These are phyloP conservation scores for Nomada flava DNA, from an alignment of 2,888 invertebrate genomes.

Conservation along the genomic window DNA sequence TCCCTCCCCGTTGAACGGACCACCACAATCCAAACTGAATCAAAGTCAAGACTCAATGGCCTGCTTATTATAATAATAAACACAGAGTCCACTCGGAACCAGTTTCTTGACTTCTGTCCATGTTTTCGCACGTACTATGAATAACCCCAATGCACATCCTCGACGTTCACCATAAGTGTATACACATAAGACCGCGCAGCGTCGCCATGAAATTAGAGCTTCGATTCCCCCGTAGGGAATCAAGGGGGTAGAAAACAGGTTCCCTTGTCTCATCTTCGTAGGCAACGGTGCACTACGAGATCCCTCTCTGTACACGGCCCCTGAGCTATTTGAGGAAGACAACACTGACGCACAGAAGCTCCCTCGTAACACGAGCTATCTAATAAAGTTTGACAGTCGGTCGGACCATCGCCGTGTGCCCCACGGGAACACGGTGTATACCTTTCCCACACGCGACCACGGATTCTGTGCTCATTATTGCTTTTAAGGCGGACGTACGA, in stretches of 20 bases:
- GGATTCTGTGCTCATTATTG: conserved; percentile 73
- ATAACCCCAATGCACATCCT: neutral
- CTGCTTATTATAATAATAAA: neutral
- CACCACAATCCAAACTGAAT: conserved; percentile 1
- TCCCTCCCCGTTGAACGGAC: neutral
- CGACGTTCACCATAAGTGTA: neutral
- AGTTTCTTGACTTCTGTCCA: conserved; percentile 17
- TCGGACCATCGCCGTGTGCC: conserved; percentile 64
- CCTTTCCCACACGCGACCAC: conserved; percentile 77
- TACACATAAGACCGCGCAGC: neutral
- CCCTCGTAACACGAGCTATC: conserved; percentile 69
- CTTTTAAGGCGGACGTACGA: conserved; percentile 68
- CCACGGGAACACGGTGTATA: conserved; percentile 67
- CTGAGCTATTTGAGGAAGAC: conserved; percentile 66
- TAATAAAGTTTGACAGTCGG: conserved; percentile 75
- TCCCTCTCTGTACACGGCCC: conserved; percentile 51
- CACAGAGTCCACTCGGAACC: neutral
- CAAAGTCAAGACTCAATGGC: neutral
- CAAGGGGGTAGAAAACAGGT: conserved; percentile 56
- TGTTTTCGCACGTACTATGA: conserved; percentile 16
- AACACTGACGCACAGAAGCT: conserved; percentile 38
- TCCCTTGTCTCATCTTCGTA: conserved; percentile 50
- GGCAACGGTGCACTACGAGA: neutral
- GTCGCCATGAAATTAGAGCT: conserved; percentile 41
- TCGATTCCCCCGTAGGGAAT: conserved; percentile 40